Evolutionary conservation across 2,113 vertebrate species (phyloP), one percentile per base, ranked within the genome.

Genomic region (Hystrix cristata): DNA sequence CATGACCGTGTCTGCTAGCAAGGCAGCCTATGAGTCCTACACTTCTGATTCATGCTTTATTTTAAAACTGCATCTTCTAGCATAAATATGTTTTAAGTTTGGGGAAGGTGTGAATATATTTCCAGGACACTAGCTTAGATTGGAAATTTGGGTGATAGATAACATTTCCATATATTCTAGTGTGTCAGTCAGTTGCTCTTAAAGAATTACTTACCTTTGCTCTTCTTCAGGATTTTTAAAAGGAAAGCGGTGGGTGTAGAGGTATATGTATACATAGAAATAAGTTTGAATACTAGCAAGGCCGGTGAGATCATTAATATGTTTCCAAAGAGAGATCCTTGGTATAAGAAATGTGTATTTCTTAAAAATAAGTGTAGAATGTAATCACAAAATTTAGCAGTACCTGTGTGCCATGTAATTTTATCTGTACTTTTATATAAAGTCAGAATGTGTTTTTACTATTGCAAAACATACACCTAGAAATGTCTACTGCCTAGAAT

Each of bases 11-110:
- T 81, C 27, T 14, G n/a, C 3, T 43, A 19, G 21, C 27, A 46
- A 14, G 48, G 13, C n/a, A 91, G 34, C 27, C 15, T 2, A 0
- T 9, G 29, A 89, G 57, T 88, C 2, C 2, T 1, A 5, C 25
- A 43, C 23, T 31, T 71, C 31, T 82, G n/a, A 85, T 65, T 62
- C 46, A 29, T 29, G 19, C 27, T 29, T 64, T 89, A 25, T 64
- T 85, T 92, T 43, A 62, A 97, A 94, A 57, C 10, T 87, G 10
- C 25, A 34, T 90, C 92, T 95, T 46, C 84, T 23, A 81, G 12
- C 14, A 14, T 67, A 53, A 16, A 51, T 83, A 34, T 29, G 7
- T 79, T 90, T 96, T 72, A 87, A 74, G 46, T 51, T 67, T 94
- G 25, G 10, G 1, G 5, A 29, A 48, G 48, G 1, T 3, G 19